phyloP scores from a whole-genome alignment of 2,113 vertebrate species.

The Macquaria australasica region DNA sequence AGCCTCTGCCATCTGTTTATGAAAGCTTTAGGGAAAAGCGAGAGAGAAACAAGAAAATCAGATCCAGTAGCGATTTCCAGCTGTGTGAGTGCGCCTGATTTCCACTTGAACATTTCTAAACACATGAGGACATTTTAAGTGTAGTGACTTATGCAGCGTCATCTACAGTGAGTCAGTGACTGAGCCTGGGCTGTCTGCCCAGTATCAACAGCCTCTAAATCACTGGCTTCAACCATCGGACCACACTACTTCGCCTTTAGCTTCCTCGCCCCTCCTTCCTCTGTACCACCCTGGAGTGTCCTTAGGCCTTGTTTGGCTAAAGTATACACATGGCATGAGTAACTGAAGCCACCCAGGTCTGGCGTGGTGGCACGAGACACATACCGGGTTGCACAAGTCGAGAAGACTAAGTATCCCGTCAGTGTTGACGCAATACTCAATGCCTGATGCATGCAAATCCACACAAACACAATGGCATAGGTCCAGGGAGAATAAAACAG shows the following conservation, averaged over 20 bases:
- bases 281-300: slow-evolving; percentile 80
- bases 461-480: slow-evolving; percentile 57
- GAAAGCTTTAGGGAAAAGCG: slow-evolving; percentile 72
- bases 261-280: slow-evolving; percentile 70
- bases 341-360: slow-evolving; percentile 80
- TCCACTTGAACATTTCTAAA: slow-evolving; percentile 85
- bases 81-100: slow-evolving; percentile 76
- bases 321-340: slow-evolving; percentile 82
- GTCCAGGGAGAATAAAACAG: slow-evolving; percentile 58
- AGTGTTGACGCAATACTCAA: slow-evolving; percentile 67
- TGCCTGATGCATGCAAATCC: slow-evolving; percentile 61
- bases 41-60: slow-evolving; percentile 74
- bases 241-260: slow-evolving; percentile 82
- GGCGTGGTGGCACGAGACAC: slow-evolving; percentile 75
- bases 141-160: slow-evolving; percentile 83
- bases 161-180: slow-evolving; percentile 82
- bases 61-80: slow-evolving; percentile 84
- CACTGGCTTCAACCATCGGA: slow-evolving; percentile 81
- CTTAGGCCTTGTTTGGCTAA: slow-evolving; percentile 81
- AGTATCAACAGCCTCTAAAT: slow-evolving; percentile 86
- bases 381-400: slow-evolving; percentile 64
- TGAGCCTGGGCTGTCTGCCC: slow-evolving; percentile 80
- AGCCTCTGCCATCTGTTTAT: slow-evolving; percentile 84
- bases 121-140: slow-evolving; percentile 85
- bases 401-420: slow-evolving; percentile 64